A percentile compares a stretch with the other conserved stretches of the same genome.
Conservation (phyloP, 2,113 vertebrate species). For the Notothenia rossii region DNA sequence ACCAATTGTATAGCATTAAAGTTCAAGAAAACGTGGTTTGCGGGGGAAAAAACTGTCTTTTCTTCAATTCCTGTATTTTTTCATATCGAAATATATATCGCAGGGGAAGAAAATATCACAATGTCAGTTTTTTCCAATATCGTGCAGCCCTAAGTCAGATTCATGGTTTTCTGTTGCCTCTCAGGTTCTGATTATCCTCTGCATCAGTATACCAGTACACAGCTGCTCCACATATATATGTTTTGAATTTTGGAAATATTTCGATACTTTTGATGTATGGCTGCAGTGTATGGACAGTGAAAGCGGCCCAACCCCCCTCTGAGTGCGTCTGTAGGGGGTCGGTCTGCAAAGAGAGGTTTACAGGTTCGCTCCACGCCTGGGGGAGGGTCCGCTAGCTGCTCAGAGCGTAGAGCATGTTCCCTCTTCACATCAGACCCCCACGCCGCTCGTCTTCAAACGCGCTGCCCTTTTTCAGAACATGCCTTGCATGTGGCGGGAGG, state of each 20-base stretch:
- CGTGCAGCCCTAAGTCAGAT: too few species aligned
- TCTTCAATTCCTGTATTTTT: too few species aligned
- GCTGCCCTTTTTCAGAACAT: slow-evolving; percentile 82
- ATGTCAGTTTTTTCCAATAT: too few species aligned
- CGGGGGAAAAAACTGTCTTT: too few species aligned
- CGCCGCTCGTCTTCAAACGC: slow-evolving; percentile 85
- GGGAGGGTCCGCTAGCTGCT: slow-evolving; percentile 47
- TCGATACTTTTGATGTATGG: slow-evolving; percentile 1
- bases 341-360: slow-evolving; percentile 49
- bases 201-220: neutral
- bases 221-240: neutral
- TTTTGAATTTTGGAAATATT: slow-evolving; percentile 20
- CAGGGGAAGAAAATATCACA: too few species aligned
- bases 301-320: slow-evolving; percentile 22
- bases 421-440: slow-evolving; percentile 80
- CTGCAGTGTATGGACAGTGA: slow-evolving; percentile 29
- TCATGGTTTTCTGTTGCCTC: too few species aligned
- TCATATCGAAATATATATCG: too few species aligned
- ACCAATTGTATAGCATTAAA: too few species aligned
- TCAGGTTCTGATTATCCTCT: too few species aligned
- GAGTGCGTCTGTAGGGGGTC: slow-evolving; percentile 40
- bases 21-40: too few species aligned
- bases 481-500: slow-evolving; percentile 74
- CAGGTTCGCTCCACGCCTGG: slow-evolving; percentile 24
- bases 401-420: slow-evolving; percentile 74